A percentile compares a stretch with the other conserved stretches of the same genome.
Evolutionary conservation across 2,888 invertebrate species (phyloP).

Genomic region (Nasonovia ribisnigri): DNA sequence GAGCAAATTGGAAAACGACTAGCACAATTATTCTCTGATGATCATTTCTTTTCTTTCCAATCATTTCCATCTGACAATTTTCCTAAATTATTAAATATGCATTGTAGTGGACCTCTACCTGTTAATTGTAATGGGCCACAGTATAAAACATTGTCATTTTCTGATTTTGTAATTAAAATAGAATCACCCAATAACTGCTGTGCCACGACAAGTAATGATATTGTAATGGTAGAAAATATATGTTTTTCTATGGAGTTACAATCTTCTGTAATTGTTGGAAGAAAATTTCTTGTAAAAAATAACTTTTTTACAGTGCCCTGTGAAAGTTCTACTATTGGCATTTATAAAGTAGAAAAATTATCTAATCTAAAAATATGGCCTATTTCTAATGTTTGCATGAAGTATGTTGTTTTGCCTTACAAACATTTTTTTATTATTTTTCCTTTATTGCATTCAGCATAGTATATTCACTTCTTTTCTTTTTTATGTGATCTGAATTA

Average conservation of each 20-base stretch:
- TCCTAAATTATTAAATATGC: not conserved
- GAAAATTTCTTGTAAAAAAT: conserved; percentile 37
- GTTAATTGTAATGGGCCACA: conserved; percentile 11
- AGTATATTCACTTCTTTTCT: no score
- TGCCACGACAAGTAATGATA: not conserved
- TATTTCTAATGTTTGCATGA: not conserved
- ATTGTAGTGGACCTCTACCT: conserved; percentile 29
- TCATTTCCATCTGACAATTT: not conserved
- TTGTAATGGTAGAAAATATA: conserved; percentile 25
- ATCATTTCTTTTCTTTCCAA: no score
- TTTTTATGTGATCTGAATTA: no score
- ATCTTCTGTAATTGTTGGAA: conserved; percentile 20
- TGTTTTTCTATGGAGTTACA: not conserved
- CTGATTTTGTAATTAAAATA: conserved; percentile 15
- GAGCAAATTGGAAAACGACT: conserved; percentile 45
- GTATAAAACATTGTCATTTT: not conserved
- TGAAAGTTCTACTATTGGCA: conserved; percentile 21
- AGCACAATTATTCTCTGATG: conserved; percentile 4
- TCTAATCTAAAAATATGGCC: not conserved
- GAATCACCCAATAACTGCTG: not conserved
- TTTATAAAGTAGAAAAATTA: conserved; percentile 30
- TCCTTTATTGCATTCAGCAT: conserved; percentile 21
- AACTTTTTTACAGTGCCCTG: conserved; percentile 5
- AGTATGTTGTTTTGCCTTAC: conserved; percentile 24
- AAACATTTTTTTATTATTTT: conserved; percentile 28